Evolutionary conservation across 2,797 vertebrate genomes (phyloP), one percentile per base, ranked within the genome.

Genomic region (Hyperoplus immaculatus): DNA sequence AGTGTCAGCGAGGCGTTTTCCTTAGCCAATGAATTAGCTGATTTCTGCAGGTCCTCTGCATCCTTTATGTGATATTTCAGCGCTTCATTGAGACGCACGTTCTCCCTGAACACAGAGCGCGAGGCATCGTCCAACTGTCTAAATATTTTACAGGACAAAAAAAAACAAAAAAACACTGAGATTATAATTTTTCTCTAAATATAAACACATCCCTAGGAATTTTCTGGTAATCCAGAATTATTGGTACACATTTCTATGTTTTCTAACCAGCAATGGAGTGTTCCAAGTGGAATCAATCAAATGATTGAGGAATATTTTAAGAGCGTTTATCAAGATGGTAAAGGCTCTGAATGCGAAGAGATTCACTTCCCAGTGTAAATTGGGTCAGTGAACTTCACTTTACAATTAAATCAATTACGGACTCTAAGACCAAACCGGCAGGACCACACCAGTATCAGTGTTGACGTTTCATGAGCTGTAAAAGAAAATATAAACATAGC

Each of bases 101-200:
- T 97, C 88, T 98, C 96, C 91, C 94, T 97, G 87, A 97, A 96
- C 80, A 96, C 94, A 8, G 94, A 90, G 74, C 91, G 95, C 9
- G 95, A 94, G 18, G 92, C 90, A 39, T 90, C 90, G 46, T 97
- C 95, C 89, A 97, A 74, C 85, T 96, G 96, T 86, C 97, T 98
- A 86, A 90, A 88, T 55, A 81, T 47, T 81, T 69, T n/a, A 57
- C n/a, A 86, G 65, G 57, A 63, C 64, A 72, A 82, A 66, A 53
- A 81, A 62, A 69, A 81, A 64, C 53, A 80, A 58, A 39, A 67
- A 38, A 63, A n/a, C 47, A 47, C 21, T 55, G 38, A 77, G 8
- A 29, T 29, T 29, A 69, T 72, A 56, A 50, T 42, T 0, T 50
- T 10, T 75, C 21, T 69, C 29, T 16, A 38, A 21, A 45, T 38